Percentiles rank a stretch among this genome's conserved stretches.
Conservation (phyloP, 2,797 vertebrate genomes). For the Rhodeus uyekii region DNA sequence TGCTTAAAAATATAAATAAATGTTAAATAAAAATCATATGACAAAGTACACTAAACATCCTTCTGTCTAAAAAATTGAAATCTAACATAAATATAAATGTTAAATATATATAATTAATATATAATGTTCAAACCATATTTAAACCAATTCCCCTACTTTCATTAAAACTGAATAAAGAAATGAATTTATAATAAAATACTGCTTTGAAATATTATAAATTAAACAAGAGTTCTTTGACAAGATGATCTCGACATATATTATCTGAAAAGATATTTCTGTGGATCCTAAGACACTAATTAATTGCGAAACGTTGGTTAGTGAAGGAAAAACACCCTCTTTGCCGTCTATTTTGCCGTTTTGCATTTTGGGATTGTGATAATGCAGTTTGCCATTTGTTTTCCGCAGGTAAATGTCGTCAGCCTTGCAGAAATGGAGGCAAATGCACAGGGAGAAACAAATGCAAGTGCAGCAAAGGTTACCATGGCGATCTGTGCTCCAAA, state of each 20-base stretch:
- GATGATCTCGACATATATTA: not conserved
- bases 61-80: not conserved
- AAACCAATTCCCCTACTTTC: not conserved
- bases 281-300: not conserved
- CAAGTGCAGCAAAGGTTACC: constrained; percentile 89
- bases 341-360: not conserved
- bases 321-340: not conserved
- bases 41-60: not conserved
- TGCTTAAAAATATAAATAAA: not conserved
- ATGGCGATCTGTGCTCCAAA: constrained; percentile 88
- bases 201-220: not conserved
- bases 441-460: constrained; percentile 89
- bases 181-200: not conserved
- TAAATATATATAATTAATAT: no score
- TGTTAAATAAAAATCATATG: not conserved
- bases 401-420: constrained; percentile 84
- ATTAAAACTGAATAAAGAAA: not conserved
- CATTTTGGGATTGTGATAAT: not conserved
- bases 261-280: not conserved
- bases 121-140: no score
- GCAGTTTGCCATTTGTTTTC: not conserved
- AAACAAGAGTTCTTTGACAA: not conserved
- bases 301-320: no score
- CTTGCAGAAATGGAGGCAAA: constrained; percentile 87
- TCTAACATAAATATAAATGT: not conserved